Percentiles rank a stretch among this genome's conserved stretches.
These are phyloP conservation scores for Aldabrachelys gigantea DNA, from an alignment of 2,113 vertebrate species.

Conservation along the genomic window DNA sequence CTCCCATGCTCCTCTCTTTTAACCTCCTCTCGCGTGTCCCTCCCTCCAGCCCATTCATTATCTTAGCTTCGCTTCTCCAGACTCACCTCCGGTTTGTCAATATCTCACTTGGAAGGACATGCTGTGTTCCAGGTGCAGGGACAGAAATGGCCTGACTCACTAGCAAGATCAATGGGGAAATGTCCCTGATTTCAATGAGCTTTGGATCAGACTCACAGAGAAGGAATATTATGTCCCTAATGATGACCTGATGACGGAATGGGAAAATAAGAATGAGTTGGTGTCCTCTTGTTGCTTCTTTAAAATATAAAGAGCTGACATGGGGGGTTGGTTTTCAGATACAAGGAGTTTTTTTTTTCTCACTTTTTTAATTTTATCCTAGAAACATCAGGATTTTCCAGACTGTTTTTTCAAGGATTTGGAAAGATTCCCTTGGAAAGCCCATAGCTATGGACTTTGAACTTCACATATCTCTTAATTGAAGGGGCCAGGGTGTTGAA, in stretches of 20 bases:
- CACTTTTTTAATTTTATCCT: background rate
- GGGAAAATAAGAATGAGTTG: background rate
- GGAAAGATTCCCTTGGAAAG: background rate
- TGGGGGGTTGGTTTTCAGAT: background rate
- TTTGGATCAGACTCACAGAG: background rate
- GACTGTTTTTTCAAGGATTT: background rate
- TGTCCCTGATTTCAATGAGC: background rate
- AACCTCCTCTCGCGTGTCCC: background rate
- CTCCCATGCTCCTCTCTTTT: background rate
- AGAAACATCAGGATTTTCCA: background rate
- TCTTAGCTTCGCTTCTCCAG: rapidly evolving
- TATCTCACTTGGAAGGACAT: background rate
- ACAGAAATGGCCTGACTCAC: rapidly evolving
- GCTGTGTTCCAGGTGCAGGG: background rate
- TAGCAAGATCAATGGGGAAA: background rate
- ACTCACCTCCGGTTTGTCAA: background rate
- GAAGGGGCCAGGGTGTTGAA: rapidly evolving
- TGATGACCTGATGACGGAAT: background rate
- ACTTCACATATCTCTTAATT: background rate
- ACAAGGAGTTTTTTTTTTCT: background rate
- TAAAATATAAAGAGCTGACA: background rate
- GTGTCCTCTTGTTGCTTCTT: background rate
- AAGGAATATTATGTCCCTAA: background rate
- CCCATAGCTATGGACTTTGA: background rate
- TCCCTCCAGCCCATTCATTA: background rate